phyloP scores from a whole-genome alignment of 1,140 invertebrate species.

The Cotesia typhae region DNA sequence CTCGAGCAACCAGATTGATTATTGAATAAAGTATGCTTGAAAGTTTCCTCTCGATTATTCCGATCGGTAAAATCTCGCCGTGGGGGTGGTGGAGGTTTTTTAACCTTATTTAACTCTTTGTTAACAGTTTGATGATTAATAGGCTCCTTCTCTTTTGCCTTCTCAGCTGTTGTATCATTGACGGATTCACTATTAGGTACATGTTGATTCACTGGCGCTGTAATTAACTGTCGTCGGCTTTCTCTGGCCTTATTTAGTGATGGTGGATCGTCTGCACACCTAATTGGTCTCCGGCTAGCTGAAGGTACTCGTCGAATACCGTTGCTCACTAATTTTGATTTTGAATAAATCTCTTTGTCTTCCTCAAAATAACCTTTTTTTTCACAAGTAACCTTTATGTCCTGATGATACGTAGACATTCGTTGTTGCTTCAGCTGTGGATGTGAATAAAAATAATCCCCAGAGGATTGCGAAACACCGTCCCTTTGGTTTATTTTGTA shows the following conservation, averaged over 20 bases:
- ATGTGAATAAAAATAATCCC: too few relatives aligned
- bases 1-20: slow-evolving; percentile 40
- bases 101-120: slow-evolving; percentile 18
- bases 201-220: slow-evolving; percentile 3
- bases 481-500: background rate
- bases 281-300: slow-evolving; percentile 38
- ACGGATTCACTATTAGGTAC: slow-evolving; percentile 5
- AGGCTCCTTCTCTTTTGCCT: slow-evolving; percentile 7
- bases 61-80: slow-evolving; percentile 30
- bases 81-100: slow-evolving; percentile 35
- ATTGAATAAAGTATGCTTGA: slow-evolving; percentile 25
- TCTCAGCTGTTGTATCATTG: slow-evolving; percentile 10
- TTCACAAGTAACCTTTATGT: too few relatives aligned
- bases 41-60: slow-evolving; percentile 28
- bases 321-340: slow-evolving; percentile 4
- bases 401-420: too few relatives aligned
- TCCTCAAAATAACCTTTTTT: too few relatives aligned
- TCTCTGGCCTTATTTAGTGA: slow-evolving; percentile 55
- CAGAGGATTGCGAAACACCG: background rate
- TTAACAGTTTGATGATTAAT: slow-evolving; percentile 9
- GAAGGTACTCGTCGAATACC: background rate
- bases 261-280: slow-evolving; percentile 37
- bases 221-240: slow-evolving; percentile 47
- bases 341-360: too few relatives aligned
- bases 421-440: too few relatives aligned